Evolutionary conservation across 1,140 invertebrate genomes (phyloP), one percentile per base, ranked within the genome.

Genomic region (Euglossa dilemma): DNA sequence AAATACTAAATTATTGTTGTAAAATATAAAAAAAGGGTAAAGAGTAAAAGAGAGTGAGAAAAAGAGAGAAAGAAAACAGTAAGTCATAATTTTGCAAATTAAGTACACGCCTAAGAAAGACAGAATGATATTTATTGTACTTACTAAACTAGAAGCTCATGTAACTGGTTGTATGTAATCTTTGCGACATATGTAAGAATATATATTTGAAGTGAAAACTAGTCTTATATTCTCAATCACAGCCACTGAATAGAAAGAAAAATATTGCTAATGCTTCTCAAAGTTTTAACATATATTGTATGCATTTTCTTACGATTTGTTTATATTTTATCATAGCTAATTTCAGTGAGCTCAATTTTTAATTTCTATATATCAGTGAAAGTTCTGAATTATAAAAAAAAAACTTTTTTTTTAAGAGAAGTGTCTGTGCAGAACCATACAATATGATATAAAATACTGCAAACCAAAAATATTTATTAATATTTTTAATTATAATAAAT

Each of bases 161-260:
- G 36, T 36, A 36, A 36, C 36, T 36, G 36, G 23, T 72, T 69
- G 6, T 66, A 59, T 64, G 74, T 74, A 47, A 75, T 67, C 43
- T 50, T 73, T 85, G 75, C 87, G 61, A 83, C 64, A 79, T 83
- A 50, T 84, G 77, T 80, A 82, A 36, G n/a, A 69, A 79, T 81
- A 80, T 76, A 82, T 54, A 71, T 61, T 88, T 75, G 56, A 85
- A 82, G 86, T 89, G 76, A 70, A 89, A 89, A 67, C 88, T 89
- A 89, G 87, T 89, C 88, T 89, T 89, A 74, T 89, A 75, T 89
- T 89, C 88, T 89, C 88, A 56, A 87, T 89, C 88, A 89, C 88
- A 89, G 88, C 88, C 88, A 85, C 85, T 89, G 73, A 89, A 89
- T 71, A 89, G 79, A 80, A 87, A 84, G 76, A 73, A 61, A 87